Base-by-base conservation (phyloP, 2,888 invertebrate species). In the Apodemia hepburni region DNA sequence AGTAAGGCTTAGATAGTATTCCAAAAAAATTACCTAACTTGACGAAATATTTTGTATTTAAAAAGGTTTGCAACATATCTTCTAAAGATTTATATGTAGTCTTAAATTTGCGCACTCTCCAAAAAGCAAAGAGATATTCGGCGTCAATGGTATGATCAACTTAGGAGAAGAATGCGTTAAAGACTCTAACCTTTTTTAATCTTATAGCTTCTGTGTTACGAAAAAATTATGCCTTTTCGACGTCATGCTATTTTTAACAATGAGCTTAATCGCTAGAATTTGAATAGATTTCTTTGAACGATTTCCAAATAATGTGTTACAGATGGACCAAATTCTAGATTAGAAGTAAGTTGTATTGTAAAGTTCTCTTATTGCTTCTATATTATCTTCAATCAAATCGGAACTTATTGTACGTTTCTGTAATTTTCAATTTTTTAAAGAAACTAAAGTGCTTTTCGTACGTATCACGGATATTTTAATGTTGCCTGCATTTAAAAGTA, bases 291-390 rank as follows among this genome's bases (percentile, higher is more conserved):
- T 66, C 60, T 74, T 75, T 68, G 69, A 71, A 75, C 64, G 78
- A 76, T 76, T 54, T 77, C 71, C 75, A 74, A 74, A 66, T 72
- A 75, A 79, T 81, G 79, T 77, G 82, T 81, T 80, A 79, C 82
- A 77, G 80, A 83, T 72, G 87, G 87, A 87, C 87, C 87, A 87
- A 87, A 76, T 82, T 75, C 78, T 87, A 86, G 83, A 77, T 73
- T 85, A 87, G 83, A 74, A 75, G 78, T 87, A 84, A 84, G 81
- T 79, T 72, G 70, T 69, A 66, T 72, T 72, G 71, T 73, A 70
- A 68, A 68, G 67, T 71, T 67, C 70, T 73, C 74, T 79, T 78
- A 75, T 79, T 78, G 74, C 76, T 75, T 67, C 71, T 69, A 65
- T 68, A 4, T n/a, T 33, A 33, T 8, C 9, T 33, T 33, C 33